Evolutionary conservation across 1,140 invertebrate species (phyloP), one percentile per base, ranked within the genome.

Genomic region (Nephila pilipes): DNA sequence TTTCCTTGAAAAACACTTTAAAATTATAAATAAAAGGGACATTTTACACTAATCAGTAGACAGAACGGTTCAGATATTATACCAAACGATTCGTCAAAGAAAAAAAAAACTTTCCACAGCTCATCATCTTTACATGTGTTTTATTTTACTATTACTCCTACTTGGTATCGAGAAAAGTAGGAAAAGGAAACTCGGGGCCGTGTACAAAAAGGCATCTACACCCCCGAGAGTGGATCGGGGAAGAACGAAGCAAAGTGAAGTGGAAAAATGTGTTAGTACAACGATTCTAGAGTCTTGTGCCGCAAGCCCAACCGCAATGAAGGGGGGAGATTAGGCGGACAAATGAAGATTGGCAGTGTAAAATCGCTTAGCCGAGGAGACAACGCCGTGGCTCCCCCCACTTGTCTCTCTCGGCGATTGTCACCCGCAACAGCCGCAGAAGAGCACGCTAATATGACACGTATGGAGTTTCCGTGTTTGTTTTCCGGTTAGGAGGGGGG

Each of bases 301-400:
- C 63, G 85, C 80, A 63, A 87, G 60, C 58, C 85, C 55, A 87
- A 87, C 60, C 85, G 58, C 83, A 58, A 85, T 54, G 54, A 57
- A 32, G 83, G 83, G 83, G 83, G 55, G 65, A 75, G 65, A 75
- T 75, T 75, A 69, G 88, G 65, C 55, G 55, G n/a, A 80, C 79
- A 91, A 91, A 91, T 91, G 89, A 91, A 91, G 89, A 91, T 91
- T 91, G 89, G 89, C 89, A 91, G 89, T 91, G 75, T 75, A 83
- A 91, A 91, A 91, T 91, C 80, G 80, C 80, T 83, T 83, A 75
- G 65, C 65, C 65, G 65, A 75, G 65, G 65, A 75, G 65, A 75
- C 65, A 75, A 75, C 65, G 65, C 65, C 4, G 25, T 46, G 46
- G 46, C 46, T 46, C 6, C 46, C 65, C 32, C 58, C 85, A 79